phyloP scores from a whole-genome alignment of 1,140 invertebrate species.

The Grapholita molesta region DNA sequence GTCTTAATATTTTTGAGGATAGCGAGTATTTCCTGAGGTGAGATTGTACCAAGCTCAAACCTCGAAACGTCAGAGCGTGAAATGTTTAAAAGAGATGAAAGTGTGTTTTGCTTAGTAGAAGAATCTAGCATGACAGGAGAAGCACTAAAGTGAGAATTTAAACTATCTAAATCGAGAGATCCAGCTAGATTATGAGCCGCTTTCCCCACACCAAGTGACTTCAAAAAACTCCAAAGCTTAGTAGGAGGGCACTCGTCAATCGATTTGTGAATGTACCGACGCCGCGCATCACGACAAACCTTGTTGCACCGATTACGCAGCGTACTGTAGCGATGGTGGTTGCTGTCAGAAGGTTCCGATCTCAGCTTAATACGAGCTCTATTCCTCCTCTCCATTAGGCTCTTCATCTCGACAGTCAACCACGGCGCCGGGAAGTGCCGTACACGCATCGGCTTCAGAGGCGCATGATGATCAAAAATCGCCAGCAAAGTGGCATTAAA shows the following conservation, averaged over 20 bases:
- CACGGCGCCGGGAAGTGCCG: not conserved
- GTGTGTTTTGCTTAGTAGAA: no score
- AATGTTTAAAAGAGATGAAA: not conserved
- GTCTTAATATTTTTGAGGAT: not conserved
- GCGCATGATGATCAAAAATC: not conserved
- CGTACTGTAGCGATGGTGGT: not conserved
- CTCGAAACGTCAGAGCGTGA: not conserved
- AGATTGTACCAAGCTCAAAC: not conserved
- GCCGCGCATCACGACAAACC: not conserved
- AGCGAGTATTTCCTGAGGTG: not conserved
- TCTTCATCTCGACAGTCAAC: not conserved
- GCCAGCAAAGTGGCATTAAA: not conserved
- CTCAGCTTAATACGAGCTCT: not conserved
- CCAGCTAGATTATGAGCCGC: not conserved
- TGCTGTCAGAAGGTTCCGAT: not conserved
- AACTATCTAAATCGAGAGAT: not conserved
- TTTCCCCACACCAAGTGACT: not conserved
- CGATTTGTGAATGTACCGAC: not conserved
- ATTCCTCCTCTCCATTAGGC: not conserved
- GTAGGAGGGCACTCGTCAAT: not conserved
- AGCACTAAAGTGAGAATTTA: not conserved
- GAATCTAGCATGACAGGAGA: not conserved
- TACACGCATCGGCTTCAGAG: not conserved
- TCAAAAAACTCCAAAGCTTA: not conserved
- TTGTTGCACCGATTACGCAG: not conserved